Conservation (phyloP, 2,888 invertebrate genomes). For the Spilosoma lubricipeda region DNA sequence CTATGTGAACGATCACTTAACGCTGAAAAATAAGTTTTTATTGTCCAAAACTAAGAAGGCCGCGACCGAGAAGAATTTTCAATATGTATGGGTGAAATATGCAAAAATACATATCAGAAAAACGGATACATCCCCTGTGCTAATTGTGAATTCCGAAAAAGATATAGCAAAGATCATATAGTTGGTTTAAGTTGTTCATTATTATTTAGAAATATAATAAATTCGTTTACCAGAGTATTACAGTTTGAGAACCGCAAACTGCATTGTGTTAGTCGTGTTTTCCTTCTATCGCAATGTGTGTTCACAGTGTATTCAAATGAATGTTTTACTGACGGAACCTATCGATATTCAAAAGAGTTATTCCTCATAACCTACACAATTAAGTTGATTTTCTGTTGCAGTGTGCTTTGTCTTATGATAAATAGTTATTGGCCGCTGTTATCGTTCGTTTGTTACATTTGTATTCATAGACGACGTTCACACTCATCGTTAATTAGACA, state of each 20-base stretch:
- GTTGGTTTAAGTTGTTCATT: background rate
- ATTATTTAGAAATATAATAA: background rate
- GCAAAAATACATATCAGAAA: slow-evolving; percentile 25
- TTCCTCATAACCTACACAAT: too few species aligned
- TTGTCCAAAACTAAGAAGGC: slow-evolving; percentile 23
- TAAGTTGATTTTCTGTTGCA: background rate
- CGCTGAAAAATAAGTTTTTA: slow-evolving; percentile 21
- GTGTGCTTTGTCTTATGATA: background rate
- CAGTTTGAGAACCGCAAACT: slow-evolving; percentile 1
- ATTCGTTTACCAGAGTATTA: background rate
- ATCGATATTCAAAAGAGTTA: background rate
- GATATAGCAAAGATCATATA: slow-evolving; percentile 25
- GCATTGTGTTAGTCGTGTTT: slow-evolving; percentile 4
- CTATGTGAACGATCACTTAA: slow-evolving; percentile 34
- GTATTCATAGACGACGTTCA: too few species aligned
- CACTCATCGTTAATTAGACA: too few species aligned
- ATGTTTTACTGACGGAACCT: too few species aligned
- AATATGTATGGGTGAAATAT: slow-evolving; percentile 29
- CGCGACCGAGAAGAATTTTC: slow-evolving; percentile 22
- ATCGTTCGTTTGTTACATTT: too few species aligned
- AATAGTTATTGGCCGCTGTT: too few species aligned
- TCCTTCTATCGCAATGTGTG: background rate
- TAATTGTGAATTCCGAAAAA: slow-evolving; percentile 24
- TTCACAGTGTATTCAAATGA: background rate
- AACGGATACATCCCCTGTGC: slow-evolving; percentile 15